Conservation (phyloP, 2,797 vertebrate genomes). For the Megalops cyprinoides region DNA sequence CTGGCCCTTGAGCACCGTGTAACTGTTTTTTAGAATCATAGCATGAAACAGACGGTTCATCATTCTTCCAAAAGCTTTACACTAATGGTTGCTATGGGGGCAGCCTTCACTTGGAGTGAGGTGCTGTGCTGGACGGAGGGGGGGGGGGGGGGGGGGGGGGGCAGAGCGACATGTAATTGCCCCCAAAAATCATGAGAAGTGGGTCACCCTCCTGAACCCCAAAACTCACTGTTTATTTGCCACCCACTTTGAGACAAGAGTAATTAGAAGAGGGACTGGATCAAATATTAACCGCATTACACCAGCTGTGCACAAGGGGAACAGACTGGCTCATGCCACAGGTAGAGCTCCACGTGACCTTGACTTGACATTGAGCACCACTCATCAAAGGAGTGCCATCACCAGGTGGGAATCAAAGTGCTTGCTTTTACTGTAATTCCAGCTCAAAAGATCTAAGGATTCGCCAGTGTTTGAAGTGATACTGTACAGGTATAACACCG, state of each 20-base stretch:
- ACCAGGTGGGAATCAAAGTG: constrained; percentile 73
- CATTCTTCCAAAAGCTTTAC: too few species aligned
- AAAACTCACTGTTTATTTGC: neutral
- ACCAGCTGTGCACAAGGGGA: too few species aligned
- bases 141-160: neutral
- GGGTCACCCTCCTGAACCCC: neutral
- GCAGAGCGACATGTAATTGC: neutral
- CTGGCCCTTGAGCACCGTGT: too few species aligned
- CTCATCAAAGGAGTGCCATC: too few species aligned
- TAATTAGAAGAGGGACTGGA: neutral
- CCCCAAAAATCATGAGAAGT: neutral
- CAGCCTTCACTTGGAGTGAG: too few species aligned
- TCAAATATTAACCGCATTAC: too few species aligned
- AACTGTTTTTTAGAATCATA: too few species aligned
- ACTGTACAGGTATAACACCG: constrained; percentile 69
- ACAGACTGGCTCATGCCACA: too few species aligned
- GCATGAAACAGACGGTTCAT: too few species aligned
- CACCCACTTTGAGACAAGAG: neutral
- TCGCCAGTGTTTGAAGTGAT: constrained; percentile 70
- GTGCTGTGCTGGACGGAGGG: neutral
- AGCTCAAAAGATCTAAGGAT: constrained; percentile 64
- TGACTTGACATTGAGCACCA: too few species aligned
- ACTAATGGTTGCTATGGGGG: too few species aligned
- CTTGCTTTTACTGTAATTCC: constrained; percentile 55
- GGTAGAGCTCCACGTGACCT: too few species aligned